These are phyloP conservation scores for Bubo bubo DNA, from an alignment of 2,113 vertebrate genomes.

Conservation along the genomic window DNA sequence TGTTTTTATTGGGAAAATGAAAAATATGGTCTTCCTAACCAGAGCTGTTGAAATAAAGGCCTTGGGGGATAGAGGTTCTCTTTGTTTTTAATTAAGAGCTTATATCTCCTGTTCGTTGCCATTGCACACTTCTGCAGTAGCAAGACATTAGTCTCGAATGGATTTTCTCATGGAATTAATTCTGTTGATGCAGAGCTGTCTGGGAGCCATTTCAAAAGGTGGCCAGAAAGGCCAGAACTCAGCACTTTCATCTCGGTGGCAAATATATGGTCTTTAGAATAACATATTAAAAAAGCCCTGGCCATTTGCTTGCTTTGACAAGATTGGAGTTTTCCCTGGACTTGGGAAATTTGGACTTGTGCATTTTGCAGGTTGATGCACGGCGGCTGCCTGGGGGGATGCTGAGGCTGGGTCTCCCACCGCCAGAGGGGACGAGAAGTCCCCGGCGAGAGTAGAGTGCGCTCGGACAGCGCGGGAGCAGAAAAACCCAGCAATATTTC, in stretches of 20 bases:
- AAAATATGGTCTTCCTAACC: slow-evolving; percentile 20
- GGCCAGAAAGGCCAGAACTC: slow-evolving; percentile 29
- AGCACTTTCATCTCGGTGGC: slow-evolving; percentile 32
- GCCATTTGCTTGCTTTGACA: neutral
- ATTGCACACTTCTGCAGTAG: neutral
- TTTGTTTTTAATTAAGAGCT: slow-evolving; percentile 63
- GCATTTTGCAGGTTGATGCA: fast-evolving
- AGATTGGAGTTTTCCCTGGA: neutral
- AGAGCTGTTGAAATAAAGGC: slow-evolving; percentile 23
- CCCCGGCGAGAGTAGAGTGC: fast-evolving
- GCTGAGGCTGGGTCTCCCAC: neutral
- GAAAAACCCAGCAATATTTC: slow-evolving; percentile 45
- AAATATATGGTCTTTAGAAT: slow-evolving; percentile 18
- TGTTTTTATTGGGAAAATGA: slow-evolving; percentile 29
- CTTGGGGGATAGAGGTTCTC: slow-evolving; percentile 44
- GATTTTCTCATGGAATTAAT: slow-evolving; percentile 30
- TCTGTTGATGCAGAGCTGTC: slow-evolving; percentile 21
- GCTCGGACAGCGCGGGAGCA: neutral
- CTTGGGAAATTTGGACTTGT: neutral
- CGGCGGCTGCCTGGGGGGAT: neutral
- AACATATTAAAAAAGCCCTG: neutral
- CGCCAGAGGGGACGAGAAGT: fast-evolving
- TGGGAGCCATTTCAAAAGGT: neutral
- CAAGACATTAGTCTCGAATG: neutral
- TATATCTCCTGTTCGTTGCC: slow-evolving; percentile 19